Base-by-base conservation (phyloP, 2,888 invertebrate species). In the Drosophila gaucha region DNA sequence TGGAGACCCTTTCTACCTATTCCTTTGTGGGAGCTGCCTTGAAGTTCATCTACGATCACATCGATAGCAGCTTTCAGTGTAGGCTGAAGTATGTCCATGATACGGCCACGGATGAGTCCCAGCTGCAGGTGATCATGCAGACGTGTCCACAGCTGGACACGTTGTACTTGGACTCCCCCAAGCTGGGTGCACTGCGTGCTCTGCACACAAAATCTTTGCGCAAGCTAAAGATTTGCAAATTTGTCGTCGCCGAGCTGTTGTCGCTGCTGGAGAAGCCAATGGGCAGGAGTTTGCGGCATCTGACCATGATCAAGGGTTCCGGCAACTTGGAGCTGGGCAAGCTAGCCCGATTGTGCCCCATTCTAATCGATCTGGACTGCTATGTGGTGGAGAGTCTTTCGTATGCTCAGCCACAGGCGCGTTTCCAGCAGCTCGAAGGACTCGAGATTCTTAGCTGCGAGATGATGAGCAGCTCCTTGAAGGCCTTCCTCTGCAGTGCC, bases 11-110 rank as follows among this genome's bases (percentile, higher is more conserved):
- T 20, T 94, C 94, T 59, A 94, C 94, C 51, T 95, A 95, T 86
- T 95, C 95, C 0, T 95, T 93, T 89, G 94, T 95, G 35, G 95
- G 95, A 0, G 93, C 93, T 82, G 92, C 95, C 1, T 89, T 95
- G 18, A 92, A 93, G 64, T 92, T 93, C 71, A 92, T 95, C 24
- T 91, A 93, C 74, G 93, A 93, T 20, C 91, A 92, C 67, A 92
- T 93, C 14, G 93, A 94, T 64, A 92, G 93, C 30, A 91, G 93
- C 12, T 94, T 94, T 78, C 93, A 93, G 90, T 94, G 94, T n/a
- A 95, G 94, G 75, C 80, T 95, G 31, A 94, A 94, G 72, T 95
- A 95, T 83, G 85, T 95, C 20, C 95, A 95, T 78, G 95, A 95
- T 77, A 94, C 94, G 0, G 92, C 93, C 66, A 95, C 95, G 0